Conservation (phyloP, 2,888 invertebrate species). For the Carabus problematicus region DNA sequence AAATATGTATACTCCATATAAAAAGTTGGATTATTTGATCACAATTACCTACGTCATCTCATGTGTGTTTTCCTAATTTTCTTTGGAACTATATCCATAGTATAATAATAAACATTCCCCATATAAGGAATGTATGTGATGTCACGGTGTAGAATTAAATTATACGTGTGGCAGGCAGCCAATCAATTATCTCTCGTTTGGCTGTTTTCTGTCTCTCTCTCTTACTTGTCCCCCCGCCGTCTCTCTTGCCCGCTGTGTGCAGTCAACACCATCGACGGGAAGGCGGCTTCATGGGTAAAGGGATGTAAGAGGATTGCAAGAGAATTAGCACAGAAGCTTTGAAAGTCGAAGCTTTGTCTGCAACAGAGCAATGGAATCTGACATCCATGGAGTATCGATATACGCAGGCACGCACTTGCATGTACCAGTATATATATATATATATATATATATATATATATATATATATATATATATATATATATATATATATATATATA, state of each 20-base stretch:
- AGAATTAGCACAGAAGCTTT: conserved; percentile 53
- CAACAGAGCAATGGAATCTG: conserved; percentile 41
- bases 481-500: too few relatives aligned
- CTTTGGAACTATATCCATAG: too few relatives aligned
- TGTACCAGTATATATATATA: too few relatives aligned
- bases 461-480: too few relatives aligned
- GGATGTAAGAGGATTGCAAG: conserved; percentile 55
- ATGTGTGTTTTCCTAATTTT: not conserved
- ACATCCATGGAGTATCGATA: conserved; percentile 27
- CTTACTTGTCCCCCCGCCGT: not conserved
- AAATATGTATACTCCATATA: too few relatives aligned
- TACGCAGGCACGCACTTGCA: conserved; percentile 25
- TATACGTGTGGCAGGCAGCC: conserved; percentile 6
- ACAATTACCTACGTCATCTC: not conserved
- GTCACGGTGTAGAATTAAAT: too few relatives aligned
- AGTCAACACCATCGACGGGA: conserved; percentile 2
- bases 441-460: too few relatives aligned
- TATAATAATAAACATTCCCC: too few relatives aligned
- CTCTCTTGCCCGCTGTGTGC: not conserved
- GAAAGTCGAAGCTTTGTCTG: conserved; percentile 48
- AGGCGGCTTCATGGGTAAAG: conserved; percentile 46
- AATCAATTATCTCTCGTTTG: conserved; percentile 16
- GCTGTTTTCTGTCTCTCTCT: not conserved
- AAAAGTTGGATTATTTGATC: too few relatives aligned
- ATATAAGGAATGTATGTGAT: too few relatives aligned